A percentile compares a stretch with the other conserved stretches of the same genome.
Evolutionary conservation across 35 echinoderm and acorn worm species (phyloP).

Genomic region (Apostichopus japonicus): DNA sequence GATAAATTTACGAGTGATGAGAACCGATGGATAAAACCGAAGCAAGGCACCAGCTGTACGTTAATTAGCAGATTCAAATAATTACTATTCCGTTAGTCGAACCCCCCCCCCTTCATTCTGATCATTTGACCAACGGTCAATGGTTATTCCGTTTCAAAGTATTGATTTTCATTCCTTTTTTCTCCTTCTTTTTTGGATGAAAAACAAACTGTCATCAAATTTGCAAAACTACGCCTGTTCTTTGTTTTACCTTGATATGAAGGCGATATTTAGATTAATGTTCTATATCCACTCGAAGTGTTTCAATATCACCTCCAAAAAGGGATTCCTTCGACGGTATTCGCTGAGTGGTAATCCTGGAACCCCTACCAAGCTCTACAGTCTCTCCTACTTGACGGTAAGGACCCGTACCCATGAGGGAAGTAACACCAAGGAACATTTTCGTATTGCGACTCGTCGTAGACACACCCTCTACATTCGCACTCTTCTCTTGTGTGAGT

Average conservation of each 20-base stretch:
- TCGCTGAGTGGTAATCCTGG: background rate
- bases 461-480: conserved; percentile 53
- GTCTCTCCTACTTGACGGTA: conserved; percentile 33
- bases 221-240: background rate
- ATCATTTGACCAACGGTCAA: no score
- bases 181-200: no score
- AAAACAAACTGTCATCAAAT: no score
- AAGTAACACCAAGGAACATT: conserved; percentile 71
- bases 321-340: background rate
- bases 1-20: no score
- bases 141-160: no score
- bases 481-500: conserved; percentile 19
- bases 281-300: conserved; percentile 18
- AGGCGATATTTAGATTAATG: background rate
- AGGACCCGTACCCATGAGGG: conserved; percentile 43
- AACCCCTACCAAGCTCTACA: background rate
- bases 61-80: no score
- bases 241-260: conserved; percentile 51
- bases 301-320: background rate
- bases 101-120: no score
- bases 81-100: no score
- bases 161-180: no score
- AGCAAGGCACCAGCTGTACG: no score
- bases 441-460: background rate
- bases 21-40: no score